phyloP scores from a whole-genome alignment of 1,140 invertebrate species.

The Camponotus floridanus region DNA sequence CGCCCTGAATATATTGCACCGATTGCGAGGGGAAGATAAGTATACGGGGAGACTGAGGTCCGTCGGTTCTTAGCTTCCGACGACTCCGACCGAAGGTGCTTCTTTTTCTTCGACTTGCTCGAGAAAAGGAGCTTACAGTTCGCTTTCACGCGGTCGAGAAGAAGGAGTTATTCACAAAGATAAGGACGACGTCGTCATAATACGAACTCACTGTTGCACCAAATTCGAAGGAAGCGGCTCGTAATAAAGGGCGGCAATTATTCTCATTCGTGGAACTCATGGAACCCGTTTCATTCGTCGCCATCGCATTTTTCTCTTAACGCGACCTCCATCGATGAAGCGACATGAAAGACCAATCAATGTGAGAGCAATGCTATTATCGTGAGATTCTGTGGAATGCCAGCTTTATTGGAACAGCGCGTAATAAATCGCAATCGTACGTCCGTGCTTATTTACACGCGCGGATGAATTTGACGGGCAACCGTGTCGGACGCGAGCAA shows the following conservation, averaged over 20 bases:
- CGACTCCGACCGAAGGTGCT: constrained; percentile 38
- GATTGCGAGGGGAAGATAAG: constrained; percentile 83
- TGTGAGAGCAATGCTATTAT: constrained; percentile 6
- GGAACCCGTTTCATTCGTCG: not conserved
- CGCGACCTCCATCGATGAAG: constrained; percentile 8
- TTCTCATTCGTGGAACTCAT: constrained; percentile 37
- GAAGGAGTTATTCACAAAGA: constrained; percentile 30
- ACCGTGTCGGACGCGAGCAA: not conserved
- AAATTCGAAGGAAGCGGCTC: constrained; percentile 35
- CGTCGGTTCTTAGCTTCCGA: constrained; percentile 65
- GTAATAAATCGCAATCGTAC: constrained; percentile 26
- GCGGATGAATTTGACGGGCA: constrained; percentile 27
- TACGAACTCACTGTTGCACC: constrained; percentile 47
- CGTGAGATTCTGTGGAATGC: not conserved
- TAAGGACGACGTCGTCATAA: constrained; percentile 64
- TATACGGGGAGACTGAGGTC: constrained; percentile 73
- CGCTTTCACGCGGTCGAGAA: constrained; percentile 32
- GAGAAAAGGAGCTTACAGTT: constrained; percentile 69
- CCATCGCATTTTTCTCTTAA: constrained; percentile 11
- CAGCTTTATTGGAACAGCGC: not conserved
- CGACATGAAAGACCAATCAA: constrained; percentile 40
- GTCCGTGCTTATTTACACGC: constrained; percentile 35
- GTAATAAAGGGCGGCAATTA: constrained; percentile 63
- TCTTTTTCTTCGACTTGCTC: constrained; percentile 36
- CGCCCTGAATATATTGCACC: constrained; percentile 82